Evolutionary conservation across 2,113 vertebrate genomes (phyloP), one percentile per base, ranked within the genome.

Genomic region (Poecilia latipinna): DNA sequence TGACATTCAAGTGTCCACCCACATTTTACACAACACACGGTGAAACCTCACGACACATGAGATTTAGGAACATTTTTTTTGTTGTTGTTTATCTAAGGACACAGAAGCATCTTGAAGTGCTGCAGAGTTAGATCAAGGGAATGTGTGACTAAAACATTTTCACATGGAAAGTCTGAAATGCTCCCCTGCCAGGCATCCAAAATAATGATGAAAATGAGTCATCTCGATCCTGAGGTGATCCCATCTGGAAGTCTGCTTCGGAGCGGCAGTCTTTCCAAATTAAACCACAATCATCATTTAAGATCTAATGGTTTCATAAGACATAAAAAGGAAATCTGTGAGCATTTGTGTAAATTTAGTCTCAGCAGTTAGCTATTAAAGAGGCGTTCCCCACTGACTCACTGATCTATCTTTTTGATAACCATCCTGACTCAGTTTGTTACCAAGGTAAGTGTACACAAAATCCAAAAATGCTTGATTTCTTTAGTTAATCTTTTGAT

Each of bases 181-280:
- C 65, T 70, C 60, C 35, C 31, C 13, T 0, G 32, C 75, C 17
- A n/a, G 79, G 80, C 76, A 80, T 85, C 22, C 22, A 57, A n/a
- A 72, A 75, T 79, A 72, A 79, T 81, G 75, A 68, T 69, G 63
- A 79, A 85, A 87, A 84, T 84, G 75, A 88, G 84, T 92, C 81
- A 87, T 87, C 66, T 12, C 39, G 82, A 78, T n/a, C 67, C 29
- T 37, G 31, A 86, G 80, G 84, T 88, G 79, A 89, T 82, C 70
- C 84, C 88, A 90, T 90, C 83, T 92, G 86, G 88, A 85, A 88
- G 32, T 76, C 57, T 3, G 2, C 26, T 70, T 69, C 67, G 66
- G 69, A 22, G n/a, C 61, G 70, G 78, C 68, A 85, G 57, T 74
- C 70, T 83, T 87, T 84, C 71, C 19, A 4, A 78, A 89, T 79